Evolutionary conservation across 2,113 vertebrate genomes (phyloP), one percentile per base, ranked within the genome.

Genomic region (Calidris pugnax): DNA sequence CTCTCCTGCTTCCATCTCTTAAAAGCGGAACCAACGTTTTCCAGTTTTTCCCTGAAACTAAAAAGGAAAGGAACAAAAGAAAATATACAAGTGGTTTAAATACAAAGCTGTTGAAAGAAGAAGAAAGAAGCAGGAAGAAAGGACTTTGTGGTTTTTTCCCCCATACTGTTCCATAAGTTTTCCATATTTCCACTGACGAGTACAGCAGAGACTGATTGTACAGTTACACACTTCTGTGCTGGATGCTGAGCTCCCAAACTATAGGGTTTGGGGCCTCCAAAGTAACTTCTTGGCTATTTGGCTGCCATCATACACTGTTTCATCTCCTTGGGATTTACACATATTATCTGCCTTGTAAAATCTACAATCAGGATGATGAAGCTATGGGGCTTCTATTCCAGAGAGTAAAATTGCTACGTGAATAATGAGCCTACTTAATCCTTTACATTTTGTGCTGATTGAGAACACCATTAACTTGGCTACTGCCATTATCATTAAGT

Each of bases 21-120:
- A 98, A 89, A 88, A 98, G 98, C 0, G 98, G 98, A 85, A 98
- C 98, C 86, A 98, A 95, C 0, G 98, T 98, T 96, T 98, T 98
- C 98, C 98, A 98, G 80, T 98, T 97, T 88, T 93, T 98, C 66
- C 98, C 98, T 97, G 98, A 97, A 97, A 98, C 98, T 98, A 87
- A 80, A 87, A 55, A 19, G 10, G 10, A 79, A 94, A 80, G 9
- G 27, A 87, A 83, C 15, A 94, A 57, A 84, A 64, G 35, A 89
- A 90, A 92, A 81, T 57, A 76, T 5, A 12, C 32, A 86, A 79
- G 22, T 51, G 51, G 23, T 56, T 89, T 85, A 66, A 85, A 82
- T 11, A 76, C 45, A 43, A 92, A 83, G 47, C 47, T 94, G 64
- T 59, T 74, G 47, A 84, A 87, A 89, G 59, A 62, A 92, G n/a